A percentile compares a stretch with the other conserved stretches of the same genome.
These are phyloP conservation scores for Podilymbus podiceps DNA, from an alignment of 2,113 vertebrate genomes.

Conservation along the genomic window DNA sequence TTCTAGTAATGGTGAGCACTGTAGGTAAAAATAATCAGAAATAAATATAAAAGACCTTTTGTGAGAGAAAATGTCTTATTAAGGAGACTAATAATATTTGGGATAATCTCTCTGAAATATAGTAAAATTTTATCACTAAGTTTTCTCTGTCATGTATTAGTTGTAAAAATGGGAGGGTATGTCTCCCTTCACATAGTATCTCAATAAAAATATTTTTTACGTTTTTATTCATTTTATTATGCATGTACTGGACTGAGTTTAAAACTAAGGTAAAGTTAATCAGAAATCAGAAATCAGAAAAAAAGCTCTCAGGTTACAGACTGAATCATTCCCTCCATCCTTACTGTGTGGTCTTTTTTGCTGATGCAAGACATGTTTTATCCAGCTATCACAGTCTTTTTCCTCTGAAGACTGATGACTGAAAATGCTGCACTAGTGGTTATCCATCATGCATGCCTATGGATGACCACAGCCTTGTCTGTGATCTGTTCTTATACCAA, in stretches of 20 bases:
- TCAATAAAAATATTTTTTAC: not conserved
- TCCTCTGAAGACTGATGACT: slow-evolving; percentile 63
- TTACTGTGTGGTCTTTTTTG: slow-evolving; percentile 46
- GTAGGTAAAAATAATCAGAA: not conserved
- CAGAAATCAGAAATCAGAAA: slow-evolving; percentile 30
- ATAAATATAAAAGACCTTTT: not conserved
- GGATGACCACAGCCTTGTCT: slow-evolving; percentile 42
- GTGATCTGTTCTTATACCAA: slow-evolving; percentile 55
- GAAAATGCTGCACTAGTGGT: slow-evolving; percentile 2
- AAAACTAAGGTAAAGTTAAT: not conserved
- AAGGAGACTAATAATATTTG: not conserved
- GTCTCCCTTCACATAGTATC: not conserved
- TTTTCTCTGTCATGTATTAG: not conserved
- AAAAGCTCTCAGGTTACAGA: slow-evolving; percentile 1
- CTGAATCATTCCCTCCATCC: not conserved
- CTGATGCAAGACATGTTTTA: slow-evolving; percentile 60
- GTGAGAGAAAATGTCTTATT: not conserved
- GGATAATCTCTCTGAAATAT: not conserved
- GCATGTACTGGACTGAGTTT: not conserved
- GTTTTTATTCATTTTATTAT: not conserved
- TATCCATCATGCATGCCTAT: slow-evolving; percentile 68
- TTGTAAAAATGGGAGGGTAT: not conserved
- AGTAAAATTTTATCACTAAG: not conserved
- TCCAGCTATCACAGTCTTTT: slow-evolving; percentile 48
- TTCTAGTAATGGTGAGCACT: not conserved